phyloP scores from a whole-genome alignment of 1,140 invertebrate genomes.

The Pemphigus obesinymphae region DNA sequence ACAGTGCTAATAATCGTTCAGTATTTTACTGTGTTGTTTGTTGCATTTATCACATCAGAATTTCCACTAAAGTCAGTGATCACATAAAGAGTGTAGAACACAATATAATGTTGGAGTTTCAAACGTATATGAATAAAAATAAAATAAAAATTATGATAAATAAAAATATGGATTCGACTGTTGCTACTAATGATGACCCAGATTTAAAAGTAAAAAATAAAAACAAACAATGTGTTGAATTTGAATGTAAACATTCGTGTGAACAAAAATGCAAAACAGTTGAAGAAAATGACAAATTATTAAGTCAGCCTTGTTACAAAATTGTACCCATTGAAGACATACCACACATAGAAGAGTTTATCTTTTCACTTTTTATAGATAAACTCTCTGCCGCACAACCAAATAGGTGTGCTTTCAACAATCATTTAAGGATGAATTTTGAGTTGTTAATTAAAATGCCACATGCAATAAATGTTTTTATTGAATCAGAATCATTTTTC shows the following conservation, averaged over 20 bases:
- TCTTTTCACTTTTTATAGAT: not conserved
- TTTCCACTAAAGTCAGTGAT: not conserved
- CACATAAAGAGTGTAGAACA: not conserved
- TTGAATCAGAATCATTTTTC: not conserved
- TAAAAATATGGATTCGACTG: too few relatives aligned
- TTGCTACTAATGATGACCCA: too few relatives aligned
- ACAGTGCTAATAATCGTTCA: not conserved
- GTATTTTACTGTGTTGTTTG: constrained; percentile 12
- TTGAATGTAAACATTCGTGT: too few relatives aligned
- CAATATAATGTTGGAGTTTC: not conserved
- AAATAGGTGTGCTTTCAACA: not conserved
- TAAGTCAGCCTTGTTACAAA: too few relatives aligned
- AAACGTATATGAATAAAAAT: not conserved
- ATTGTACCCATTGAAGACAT: too few relatives aligned
- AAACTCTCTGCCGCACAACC: not conserved
- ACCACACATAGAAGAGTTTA: not conserved
- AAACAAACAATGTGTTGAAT: too few relatives aligned
- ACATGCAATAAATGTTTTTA: not conserved
- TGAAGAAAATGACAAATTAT: too few relatives aligned
- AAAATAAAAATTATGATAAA: too few relatives aligned
- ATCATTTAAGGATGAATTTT: not conserved
- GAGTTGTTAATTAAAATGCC: not conserved
- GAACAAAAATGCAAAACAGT: too few relatives aligned
- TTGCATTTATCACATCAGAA: not conserved
- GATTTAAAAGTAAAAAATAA: too few relatives aligned